Percentiles rank a stretch among this genome's conserved stretches.
These are phyloP conservation scores for Piaya cayana DNA, from an alignment of 2,113 vertebrate species.

Conservation along the genomic window DNA sequence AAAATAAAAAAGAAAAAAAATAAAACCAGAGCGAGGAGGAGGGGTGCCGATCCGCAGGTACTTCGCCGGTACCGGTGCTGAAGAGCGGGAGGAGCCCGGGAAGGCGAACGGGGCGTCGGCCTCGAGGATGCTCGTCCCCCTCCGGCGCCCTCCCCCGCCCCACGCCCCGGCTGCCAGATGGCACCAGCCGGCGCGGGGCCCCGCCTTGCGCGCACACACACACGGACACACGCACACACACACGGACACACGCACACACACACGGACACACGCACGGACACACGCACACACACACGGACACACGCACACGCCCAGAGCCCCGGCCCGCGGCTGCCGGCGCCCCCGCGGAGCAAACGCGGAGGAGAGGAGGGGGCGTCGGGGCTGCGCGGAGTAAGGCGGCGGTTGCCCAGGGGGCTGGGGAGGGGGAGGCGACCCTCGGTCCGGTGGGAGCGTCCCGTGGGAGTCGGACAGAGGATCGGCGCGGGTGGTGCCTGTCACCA, in stretches of 20 bases:
- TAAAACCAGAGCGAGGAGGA: not conserved
- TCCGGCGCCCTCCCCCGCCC: not conserved
- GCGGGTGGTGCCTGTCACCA: not conserved
- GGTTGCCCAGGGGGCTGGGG: not conserved
- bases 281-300: not conserved
- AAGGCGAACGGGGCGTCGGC: not conserved
- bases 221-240: not conserved
- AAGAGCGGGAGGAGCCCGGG: not conserved
- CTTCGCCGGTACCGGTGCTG: not conserved
- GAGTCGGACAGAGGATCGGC: fast-evolving
- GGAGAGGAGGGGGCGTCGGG: not conserved
- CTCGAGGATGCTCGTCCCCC: not conserved
- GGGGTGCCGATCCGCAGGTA: not conserved
- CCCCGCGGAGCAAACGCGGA: not conserved
- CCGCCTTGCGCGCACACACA: not conserved
- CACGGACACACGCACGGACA: not conserved
- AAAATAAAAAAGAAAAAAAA: not conserved
- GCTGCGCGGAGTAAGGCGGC: not conserved
- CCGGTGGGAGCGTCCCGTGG: not conserved
- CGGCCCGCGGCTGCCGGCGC: not conserved
- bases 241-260: not conserved
- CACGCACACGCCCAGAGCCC: not conserved
- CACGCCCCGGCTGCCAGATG: constrained; percentile 2
- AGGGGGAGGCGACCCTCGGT: too few species aligned
- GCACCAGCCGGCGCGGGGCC: not conserved